phyloP scores from a whole-genome alignment of 2,113 vertebrate species.

The Odocoileus virginianus region DNA sequence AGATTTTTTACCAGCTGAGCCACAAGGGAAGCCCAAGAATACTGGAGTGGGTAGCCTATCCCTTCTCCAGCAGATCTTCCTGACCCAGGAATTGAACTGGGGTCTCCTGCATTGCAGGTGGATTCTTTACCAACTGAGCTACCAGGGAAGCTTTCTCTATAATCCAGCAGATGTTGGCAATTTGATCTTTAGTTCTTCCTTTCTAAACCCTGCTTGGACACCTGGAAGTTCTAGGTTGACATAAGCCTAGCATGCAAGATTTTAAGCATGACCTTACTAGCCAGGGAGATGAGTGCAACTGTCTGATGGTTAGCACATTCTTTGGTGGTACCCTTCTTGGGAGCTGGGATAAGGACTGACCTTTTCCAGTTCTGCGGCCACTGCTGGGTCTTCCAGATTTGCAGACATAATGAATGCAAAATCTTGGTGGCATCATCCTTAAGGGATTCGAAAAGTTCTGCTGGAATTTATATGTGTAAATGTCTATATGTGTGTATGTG shows the following conservation, averaged over 20 bases:
- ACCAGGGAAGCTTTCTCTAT: neutral
- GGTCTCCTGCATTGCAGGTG: neutral
- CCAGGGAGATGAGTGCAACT: neutral
- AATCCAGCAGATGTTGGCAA: neutral
- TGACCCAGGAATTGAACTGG: neutral
- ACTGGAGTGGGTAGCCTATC: neutral
- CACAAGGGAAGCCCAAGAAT: neutral
- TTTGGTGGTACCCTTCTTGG: neutral
- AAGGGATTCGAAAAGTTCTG: neutral
- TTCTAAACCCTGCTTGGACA: neutral
- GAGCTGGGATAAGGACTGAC: neutral
- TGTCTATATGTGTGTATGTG: neutral
- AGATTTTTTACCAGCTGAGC: neutral
- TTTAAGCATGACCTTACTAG: neutral
- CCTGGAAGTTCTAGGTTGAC: neutral
- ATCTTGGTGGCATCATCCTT: neutral
- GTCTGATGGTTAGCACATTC: neutral
- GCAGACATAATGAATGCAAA: neutral
- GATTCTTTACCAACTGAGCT: neutral
- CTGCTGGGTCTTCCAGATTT: neutral
- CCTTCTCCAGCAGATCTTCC: neutral
- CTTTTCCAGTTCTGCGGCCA: neutral
- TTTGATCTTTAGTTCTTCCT: neutral
- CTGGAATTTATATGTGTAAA: neutral
- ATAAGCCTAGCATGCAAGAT: neutral